Evolutionary conservation across 1,140 invertebrate genomes (phyloP).

Genomic region (Aethina tumida): DNA sequence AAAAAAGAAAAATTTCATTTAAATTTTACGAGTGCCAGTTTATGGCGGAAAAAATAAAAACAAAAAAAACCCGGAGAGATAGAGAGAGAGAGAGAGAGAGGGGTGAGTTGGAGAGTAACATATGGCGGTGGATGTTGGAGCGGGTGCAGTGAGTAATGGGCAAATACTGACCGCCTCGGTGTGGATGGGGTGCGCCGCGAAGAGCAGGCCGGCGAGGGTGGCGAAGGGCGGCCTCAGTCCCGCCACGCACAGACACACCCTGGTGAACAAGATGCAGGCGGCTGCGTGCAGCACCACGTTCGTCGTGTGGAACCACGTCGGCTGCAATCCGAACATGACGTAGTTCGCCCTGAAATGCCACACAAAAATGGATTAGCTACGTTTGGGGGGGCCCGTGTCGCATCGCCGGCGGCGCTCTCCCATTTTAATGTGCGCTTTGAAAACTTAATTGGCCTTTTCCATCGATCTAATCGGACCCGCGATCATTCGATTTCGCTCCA

Average conservation of each 20-base stretch:
- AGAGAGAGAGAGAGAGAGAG: too few relatives aligned
- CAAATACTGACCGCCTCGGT: slow-evolving; percentile 70
- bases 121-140: too few relatives aligned
- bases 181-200: slow-evolving; percentile 83
- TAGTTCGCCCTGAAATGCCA: slow-evolving; percentile 68
- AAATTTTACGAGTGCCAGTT: too few relatives aligned
- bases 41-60: too few relatives aligned
- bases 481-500: too few relatives aligned
- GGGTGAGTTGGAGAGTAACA: too few relatives aligned
- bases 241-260: slow-evolving; percentile 53
- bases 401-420: background rate
- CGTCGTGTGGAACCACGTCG: slow-evolving; percentile 62
- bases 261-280: slow-evolving; percentile 60
- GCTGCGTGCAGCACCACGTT: slow-evolving; percentile 65
- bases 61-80: too few relatives aligned
- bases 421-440: background rate
- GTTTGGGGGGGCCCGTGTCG: too few relatives aligned
- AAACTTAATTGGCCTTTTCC: background rate
- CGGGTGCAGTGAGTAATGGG: too few relatives aligned
- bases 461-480: too few relatives aligned
- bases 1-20: too few relatives aligned
- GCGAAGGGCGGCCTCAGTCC: slow-evolving; percentile 54
- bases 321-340: slow-evolving; percentile 52
- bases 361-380: too few relatives aligned
- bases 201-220: slow-evolving; percentile 59